Conservation (phyloP, 2,888 invertebrate species). For the Latrodectus hesperus region DNA sequence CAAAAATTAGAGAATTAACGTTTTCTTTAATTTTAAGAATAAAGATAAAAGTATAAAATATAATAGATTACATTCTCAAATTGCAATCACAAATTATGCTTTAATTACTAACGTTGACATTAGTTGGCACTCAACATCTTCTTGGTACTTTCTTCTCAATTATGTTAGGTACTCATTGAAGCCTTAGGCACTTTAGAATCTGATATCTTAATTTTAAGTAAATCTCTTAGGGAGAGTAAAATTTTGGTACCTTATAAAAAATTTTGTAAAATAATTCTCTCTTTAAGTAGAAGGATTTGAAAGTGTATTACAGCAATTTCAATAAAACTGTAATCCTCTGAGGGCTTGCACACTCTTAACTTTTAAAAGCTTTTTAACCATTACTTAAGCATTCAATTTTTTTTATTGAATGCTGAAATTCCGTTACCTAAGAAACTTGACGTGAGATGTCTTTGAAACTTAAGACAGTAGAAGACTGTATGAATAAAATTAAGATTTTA, state of each 20-base stretch:
- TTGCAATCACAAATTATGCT: background rate
- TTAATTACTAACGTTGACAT: background rate
- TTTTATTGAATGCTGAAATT: conserved; percentile 36
- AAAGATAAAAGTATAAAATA: too few species aligned
- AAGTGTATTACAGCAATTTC: conserved; percentile 46
- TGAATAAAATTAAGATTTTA: too few species aligned
- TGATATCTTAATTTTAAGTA: conserved; percentile 37
- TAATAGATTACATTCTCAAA: too few species aligned
- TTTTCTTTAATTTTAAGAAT: too few species aligned
- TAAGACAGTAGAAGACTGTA: too few species aligned
- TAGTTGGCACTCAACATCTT: background rate
- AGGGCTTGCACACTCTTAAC: conserved; percentile 53
- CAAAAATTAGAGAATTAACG: too few species aligned
- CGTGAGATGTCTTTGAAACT: too few species aligned
- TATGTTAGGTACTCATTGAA: conserved; percentile 39
- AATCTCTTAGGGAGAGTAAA: conserved; percentile 24
- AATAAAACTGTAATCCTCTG: conserved; percentile 51
- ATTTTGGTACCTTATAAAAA: conserved; percentile 25
- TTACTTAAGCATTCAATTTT: conserved; percentile 46
- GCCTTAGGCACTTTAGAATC: conserved; percentile 5
- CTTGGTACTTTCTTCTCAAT: conserved; percentile 15
- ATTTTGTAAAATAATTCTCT: conserved; percentile 45
- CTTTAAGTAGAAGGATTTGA: conserved; percentile 44
- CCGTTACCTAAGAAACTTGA: background rate
- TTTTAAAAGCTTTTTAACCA: conserved; percentile 22